Base-by-base conservation (phyloP, 37 sponge, comb jelly and placozoan species). In the Chondrosia reniformis region DNA sequence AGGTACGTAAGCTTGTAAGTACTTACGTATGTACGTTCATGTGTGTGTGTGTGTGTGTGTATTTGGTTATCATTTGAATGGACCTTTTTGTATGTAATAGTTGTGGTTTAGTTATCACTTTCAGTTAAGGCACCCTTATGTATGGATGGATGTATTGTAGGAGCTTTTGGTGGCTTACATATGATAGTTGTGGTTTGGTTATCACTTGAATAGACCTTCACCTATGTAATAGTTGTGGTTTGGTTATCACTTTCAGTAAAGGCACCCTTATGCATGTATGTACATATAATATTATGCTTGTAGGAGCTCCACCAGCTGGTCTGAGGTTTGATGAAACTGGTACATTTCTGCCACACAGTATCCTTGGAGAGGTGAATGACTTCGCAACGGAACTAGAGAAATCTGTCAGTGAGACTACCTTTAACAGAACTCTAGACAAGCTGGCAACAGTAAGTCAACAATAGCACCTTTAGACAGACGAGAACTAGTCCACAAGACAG, bases 311-410 rank as follows among this genome's bases (percentile, higher is more conserved):
- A 5, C 32, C 65, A 33, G n/a, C 66, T 77, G 83, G 84, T 15
- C 90, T 87, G 28, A 55, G 90, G 30, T 84, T 78, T 61, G 81
- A 89, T 38, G 57, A 56, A 45, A 76, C 46, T 34, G 81, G 87
- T 0, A 83, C 80, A 31, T 78, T 93, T 32, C 0, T 93, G 21
- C 36, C 79, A 2, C 94, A 93, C 76, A 83, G 87, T 54, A 45
- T 93, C n/a, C 67, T 93, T 32, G 94, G 90, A 6, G 42, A 76
- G 9, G 59, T 79, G 21, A 79, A 83, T 34, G 90, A 90, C 64
- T 89, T 76, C 58, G 33, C 78, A 6, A 62, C 21, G 4, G 76
- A 71, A 24, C 65, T 82, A n/a, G 46, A 82, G 34, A 72, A 78
- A 10, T 22, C 13, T 30, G 75, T 66, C 72, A 69, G 72, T 39